Percentiles rank a stretch among this genome's conserved stretches.
phyloP scores from a whole-genome alignment of 1,140 invertebrate species.

The Ctenoplectra terminalis region DNA sequence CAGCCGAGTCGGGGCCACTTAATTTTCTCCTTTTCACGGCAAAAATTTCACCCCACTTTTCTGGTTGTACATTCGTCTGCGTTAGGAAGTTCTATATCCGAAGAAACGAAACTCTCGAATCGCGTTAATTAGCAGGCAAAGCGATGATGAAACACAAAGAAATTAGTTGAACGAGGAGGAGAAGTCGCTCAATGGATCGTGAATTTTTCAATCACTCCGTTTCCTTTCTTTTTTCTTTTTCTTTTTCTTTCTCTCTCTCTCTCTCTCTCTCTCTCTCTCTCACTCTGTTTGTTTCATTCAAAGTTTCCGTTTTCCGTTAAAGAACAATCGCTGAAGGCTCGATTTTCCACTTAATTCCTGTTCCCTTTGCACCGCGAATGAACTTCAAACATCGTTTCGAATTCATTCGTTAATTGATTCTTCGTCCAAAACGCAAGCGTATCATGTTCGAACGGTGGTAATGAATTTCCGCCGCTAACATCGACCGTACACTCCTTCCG shows the following conservation, averaged over 20 bases:
- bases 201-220: not conserved
- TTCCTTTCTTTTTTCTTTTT: not conserved
- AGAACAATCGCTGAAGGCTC: not conserved
- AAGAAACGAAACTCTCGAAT: not conserved
- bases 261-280: too few species aligned
- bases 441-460: slow-evolving; percentile 4
- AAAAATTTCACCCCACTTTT: not conserved
- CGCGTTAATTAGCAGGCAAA: slow-evolving; percentile 2
- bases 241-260: not conserved
- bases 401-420: slow-evolving; percentile 33
- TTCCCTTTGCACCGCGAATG: not conserved
- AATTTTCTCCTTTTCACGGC: not conserved
- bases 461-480: slow-evolving; percentile 8
- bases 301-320: not conserved
- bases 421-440: not conserved
- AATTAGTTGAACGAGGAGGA: not conserved
- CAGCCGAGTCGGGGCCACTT: not conserved
- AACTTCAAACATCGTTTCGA: slow-evolving; percentile 4
- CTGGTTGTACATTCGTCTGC: too few species aligned
- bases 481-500: not conserved
- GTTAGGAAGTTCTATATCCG: not conserved
- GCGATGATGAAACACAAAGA: not conserved
- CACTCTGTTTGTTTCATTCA: too few species aligned
- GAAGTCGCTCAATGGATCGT: not conserved
- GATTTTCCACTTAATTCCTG: not conserved